Percentiles rank a stretch among this genome's conserved stretches.
phyloP scores from a whole-genome alignment of 2,888 invertebrate species.

The Arrhopalites spinosus region DNA sequence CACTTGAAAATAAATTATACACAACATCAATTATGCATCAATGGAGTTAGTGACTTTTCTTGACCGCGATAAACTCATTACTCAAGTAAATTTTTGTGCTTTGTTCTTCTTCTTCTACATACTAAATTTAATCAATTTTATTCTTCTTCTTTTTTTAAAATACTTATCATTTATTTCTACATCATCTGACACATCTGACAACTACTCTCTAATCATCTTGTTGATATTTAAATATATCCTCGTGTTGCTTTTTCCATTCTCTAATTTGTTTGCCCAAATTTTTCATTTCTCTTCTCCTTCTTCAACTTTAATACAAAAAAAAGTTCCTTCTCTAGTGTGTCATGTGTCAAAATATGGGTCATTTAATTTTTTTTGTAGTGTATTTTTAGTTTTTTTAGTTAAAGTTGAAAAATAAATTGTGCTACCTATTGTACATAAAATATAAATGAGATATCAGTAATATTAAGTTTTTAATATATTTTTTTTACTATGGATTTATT shows the following conservation, averaged over 20 bases:
- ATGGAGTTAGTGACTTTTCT: slow-evolving; percentile 38
- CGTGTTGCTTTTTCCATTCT: not conserved
- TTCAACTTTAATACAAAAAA: too few species aligned
- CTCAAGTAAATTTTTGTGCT: slow-evolving; percentile 29
- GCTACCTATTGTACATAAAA: too few species aligned
- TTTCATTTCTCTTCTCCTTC: not conserved
- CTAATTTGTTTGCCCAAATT: too few species aligned
- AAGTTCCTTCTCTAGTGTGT: too few species aligned
- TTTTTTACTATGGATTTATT: not conserved
- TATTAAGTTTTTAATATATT: too few species aligned
- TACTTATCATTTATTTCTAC: too few species aligned
- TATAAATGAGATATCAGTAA: too few species aligned
- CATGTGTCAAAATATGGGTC: too few species aligned
- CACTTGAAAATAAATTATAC: not conserved
- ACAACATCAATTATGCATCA: slow-evolving; percentile 31
- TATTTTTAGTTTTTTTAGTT: too few species aligned
- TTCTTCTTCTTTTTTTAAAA: not conserved
- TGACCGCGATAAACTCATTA: slow-evolving; percentile 38
- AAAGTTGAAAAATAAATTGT: too few species aligned
- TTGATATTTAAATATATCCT: not conserved
- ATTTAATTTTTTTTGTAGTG: too few species aligned
- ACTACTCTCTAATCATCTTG: too few species aligned
- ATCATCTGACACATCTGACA: slow-evolving; percentile 20
- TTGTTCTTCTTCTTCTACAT: not conserved
- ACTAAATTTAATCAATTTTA: not conserved